Evolutionary conservation across 2,113 vertebrate species (phyloP).

Genomic region (Boleophthalmus pectinirostris): DNA sequence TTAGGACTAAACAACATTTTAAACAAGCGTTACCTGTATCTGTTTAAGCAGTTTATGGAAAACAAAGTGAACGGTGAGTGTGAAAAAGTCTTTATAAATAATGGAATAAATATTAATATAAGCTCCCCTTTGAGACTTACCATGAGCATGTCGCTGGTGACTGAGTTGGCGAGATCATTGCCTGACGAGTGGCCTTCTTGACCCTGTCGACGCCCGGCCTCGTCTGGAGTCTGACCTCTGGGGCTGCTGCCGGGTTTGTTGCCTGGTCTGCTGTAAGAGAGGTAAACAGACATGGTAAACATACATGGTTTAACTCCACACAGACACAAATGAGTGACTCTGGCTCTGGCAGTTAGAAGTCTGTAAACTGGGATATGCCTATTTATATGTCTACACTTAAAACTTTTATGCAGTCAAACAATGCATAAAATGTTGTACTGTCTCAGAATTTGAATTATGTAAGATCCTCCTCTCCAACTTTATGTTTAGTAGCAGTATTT

Average conservation of each 20-base stretch:
- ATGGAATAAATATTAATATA: too few relatives aligned
- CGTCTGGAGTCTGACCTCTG: constrained; percentile 86
- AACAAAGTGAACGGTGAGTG: too few relatives aligned
- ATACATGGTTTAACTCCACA: not conserved
- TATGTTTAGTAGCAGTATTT: too few relatives aligned
- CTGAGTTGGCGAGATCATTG: constrained; percentile 95
- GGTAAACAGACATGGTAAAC: constrained; percentile 33
- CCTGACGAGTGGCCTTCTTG: constrained; percentile 90
- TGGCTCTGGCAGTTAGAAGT: not conserved
- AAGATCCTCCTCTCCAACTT: not conserved
- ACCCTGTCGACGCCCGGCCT: constrained; percentile 73
- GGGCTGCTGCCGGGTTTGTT: constrained; percentile 86
- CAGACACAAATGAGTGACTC: not conserved
- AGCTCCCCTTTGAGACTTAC: constrained; percentile 71
- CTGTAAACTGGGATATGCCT: not conserved
- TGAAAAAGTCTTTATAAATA: too few relatives aligned
- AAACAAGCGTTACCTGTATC: too few relatives aligned
- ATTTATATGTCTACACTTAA: not conserved
- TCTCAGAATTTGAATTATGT: not conserved
- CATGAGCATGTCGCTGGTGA: constrained; percentile 98
- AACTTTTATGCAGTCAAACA: not conserved
- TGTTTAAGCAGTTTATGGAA: too few relatives aligned
- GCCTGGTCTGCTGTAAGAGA: constrained; percentile 77
- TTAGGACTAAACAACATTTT: too few relatives aligned
- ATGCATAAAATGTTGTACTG: not conserved